These are phyloP conservation scores for Aphodius granarius DNA, from an alignment of 2,888 invertebrate genomes.

Conservation along the genomic window DNA sequence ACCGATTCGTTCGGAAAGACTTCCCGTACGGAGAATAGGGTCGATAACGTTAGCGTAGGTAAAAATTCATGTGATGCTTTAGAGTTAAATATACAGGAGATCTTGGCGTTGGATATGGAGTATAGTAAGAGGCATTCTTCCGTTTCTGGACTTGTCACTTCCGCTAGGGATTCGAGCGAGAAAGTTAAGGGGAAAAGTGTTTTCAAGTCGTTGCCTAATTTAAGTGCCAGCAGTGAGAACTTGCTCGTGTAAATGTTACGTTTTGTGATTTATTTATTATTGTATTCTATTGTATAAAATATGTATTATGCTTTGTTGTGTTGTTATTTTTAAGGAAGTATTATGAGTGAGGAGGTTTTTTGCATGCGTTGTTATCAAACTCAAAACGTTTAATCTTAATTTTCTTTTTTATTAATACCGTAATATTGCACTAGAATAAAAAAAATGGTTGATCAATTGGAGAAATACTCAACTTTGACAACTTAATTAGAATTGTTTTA, in stretches of 20 bases:
- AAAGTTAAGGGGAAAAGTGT: conserved; percentile 49
- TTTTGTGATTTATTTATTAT: conserved; percentile 20
- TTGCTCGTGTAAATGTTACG: conserved; percentile 55
- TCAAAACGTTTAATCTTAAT: background rate
- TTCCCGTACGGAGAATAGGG: conserved; percentile 21
- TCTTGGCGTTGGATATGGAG: conserved; percentile 57
- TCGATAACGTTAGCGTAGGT: conserved; percentile 33
- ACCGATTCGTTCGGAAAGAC: conserved; percentile 24
- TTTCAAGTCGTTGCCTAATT: conserved; percentile 70
- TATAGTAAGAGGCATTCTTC: conserved; percentile 47
- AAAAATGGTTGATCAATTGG: too few species aligned
- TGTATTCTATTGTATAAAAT: conserved; percentile 11
- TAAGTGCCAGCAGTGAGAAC: conserved; percentile 69
- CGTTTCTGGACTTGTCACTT: conserved; percentile 43
- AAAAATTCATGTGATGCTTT: conserved; percentile 54
- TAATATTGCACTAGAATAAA: too few species aligned
- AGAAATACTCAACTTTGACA: too few species aligned
- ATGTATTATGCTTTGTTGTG: conserved; percentile 6
- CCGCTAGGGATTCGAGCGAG: conserved; percentile 45
- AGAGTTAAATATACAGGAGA: conserved; percentile 52
- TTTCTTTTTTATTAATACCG: too few species aligned
- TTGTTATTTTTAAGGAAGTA: background rate
- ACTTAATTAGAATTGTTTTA: too few species aligned
- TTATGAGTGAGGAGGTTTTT: background rate
- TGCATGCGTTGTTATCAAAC: background rate